Conservation (phyloP, 2,797 vertebrate genomes). For the Acipenser ruthenus region DNA sequence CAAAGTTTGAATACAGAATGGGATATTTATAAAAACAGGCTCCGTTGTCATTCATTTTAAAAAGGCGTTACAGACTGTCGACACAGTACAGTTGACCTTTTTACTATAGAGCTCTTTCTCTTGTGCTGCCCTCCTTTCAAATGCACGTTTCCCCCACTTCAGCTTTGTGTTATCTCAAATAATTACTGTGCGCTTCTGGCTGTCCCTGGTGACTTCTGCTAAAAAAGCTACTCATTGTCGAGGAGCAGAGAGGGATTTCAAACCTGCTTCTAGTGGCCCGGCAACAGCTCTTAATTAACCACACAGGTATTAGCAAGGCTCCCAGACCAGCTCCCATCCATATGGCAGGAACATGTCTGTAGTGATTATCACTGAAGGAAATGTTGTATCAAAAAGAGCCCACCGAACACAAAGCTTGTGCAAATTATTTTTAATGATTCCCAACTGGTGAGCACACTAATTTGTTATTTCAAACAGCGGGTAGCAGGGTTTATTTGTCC, state of each 20-base stretch:
- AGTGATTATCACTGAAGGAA: slow-evolving; percentile 84
- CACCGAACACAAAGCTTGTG: slow-evolving; percentile 76
- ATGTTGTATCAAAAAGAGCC: slow-evolving; percentile 81
- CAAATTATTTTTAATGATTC: slow-evolving; percentile 98
- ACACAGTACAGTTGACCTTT: slow-evolving; percentile 85
- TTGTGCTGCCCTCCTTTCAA: slow-evolving; percentile 59
- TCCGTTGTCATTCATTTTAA: slow-evolving; percentile 79
- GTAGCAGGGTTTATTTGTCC: slow-evolving; percentile 46
- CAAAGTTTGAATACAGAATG: slow-evolving; percentile 84
- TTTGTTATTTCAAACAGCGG: slow-evolving; percentile 72
- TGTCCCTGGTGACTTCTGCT: slow-evolving; percentile 78
- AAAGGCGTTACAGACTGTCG: slow-evolving; percentile 75
- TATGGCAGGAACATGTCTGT: slow-evolving; percentile 86
- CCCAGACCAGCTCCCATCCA: slow-evolving; percentile 81
- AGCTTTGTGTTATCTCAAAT: slow-evolving; percentile 91
- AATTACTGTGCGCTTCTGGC: slow-evolving; percentile 92
- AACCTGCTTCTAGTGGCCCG: slow-evolving; percentile 85
- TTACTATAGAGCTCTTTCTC: slow-evolving; percentile 66
- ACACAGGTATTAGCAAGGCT: slow-evolving; percentile 93
- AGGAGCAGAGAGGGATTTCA: slow-evolving; percentile 82
- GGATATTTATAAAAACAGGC: slow-evolving; percentile 72
- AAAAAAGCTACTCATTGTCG: slow-evolving; percentile 75
- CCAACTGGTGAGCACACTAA: slow-evolving; percentile 72
- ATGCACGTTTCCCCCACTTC: slow-evolving; percentile 62
- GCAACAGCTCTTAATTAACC: slow-evolving; percentile 98